Conservation (phyloP, 2,797 vertebrate genomes). For the Aldrovandia affinis region DNA sequence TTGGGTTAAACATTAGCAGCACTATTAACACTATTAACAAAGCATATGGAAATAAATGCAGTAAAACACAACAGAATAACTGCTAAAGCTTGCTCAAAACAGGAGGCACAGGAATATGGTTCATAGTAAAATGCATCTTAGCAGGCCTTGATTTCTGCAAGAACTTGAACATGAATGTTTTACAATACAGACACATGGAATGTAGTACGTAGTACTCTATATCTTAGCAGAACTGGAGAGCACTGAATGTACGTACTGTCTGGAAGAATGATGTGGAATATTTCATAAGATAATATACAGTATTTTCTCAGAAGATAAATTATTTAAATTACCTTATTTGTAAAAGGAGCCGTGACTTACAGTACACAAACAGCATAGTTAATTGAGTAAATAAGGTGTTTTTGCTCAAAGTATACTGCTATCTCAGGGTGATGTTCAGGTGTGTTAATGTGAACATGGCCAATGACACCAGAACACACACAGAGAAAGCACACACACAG, state of each 20-base stretch:
- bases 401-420: too few species aligned
- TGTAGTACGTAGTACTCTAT: not conserved
- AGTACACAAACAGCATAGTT: not conserved
- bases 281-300: not conserved
- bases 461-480: too few species aligned
- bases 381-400: not conserved
- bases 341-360: not conserved
- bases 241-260: not conserved
- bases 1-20: not conserved
- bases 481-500: too few species aligned
- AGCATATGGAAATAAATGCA: too few species aligned
- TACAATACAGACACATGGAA: not conserved
- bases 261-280: not conserved
- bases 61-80: too few species aligned
- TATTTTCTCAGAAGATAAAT: not conserved
- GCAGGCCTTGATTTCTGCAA: not conserved
- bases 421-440: too few species aligned
- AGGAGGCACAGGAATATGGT: not conserved
- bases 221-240: not conserved
- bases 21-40: too few species aligned
- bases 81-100: not conserved
- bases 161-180: not conserved
- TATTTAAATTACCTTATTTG: not conserved
- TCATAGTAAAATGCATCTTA: not conserved
- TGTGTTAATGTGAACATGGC: not conserved